Base-by-base conservation (phyloP, 1,140 invertebrate species). In the Eumeta japonica region DNA sequence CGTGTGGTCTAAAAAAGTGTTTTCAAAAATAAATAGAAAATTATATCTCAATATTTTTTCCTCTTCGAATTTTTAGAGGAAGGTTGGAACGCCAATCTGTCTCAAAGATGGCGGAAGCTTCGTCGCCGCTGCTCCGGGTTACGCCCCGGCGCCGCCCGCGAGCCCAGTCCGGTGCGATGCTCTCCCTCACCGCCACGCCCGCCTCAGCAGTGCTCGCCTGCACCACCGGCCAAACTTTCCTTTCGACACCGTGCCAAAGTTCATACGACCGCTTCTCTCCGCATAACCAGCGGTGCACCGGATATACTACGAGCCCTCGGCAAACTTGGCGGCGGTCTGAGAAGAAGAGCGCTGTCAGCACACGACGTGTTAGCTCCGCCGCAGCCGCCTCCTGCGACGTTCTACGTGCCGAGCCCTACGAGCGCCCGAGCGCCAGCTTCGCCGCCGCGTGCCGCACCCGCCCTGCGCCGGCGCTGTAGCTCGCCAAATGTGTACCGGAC, bases 1-100 rank as follows among this genome's bases (percentile, higher is more conserved):
- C n/a, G n/a, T n/a, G n/a, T n/a, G n/a, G n/a, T n/a, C n/a, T n/a
- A n/a, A n/a, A n/a, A n/a, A n/a, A n/a, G 20, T 24, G n/a, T 24
- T 24, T 24, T 24, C 5, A 24, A 24, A 24, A 24, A 24, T 24
- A 24, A n/a, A 24, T 24, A 7, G n/a, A 24, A 24, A 24, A 24
- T 24, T 24, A 24, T 46, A 14, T 46, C 14, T 39, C 35, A 40
- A 10, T 16, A 28, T 5, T 14, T 29, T 37, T 5, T 31, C 24
- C n/a, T 9, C 24, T n/a, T 9, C 24, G 42, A 45, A 57, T 52
- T 83, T 81, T 37, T 78, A 86, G 85, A 87, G 62, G 73, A 86
- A 42, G 78, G 81, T 50, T 85, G 83, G 83, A 87, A 86, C 58
- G 83, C 84, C 45, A 87, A 83, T 57, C 78, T 87, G 45, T 84